Evolutionary conservation across 1,140 invertebrate genomes (phyloP).

Genomic region (Triops longicaudatus): DNA sequence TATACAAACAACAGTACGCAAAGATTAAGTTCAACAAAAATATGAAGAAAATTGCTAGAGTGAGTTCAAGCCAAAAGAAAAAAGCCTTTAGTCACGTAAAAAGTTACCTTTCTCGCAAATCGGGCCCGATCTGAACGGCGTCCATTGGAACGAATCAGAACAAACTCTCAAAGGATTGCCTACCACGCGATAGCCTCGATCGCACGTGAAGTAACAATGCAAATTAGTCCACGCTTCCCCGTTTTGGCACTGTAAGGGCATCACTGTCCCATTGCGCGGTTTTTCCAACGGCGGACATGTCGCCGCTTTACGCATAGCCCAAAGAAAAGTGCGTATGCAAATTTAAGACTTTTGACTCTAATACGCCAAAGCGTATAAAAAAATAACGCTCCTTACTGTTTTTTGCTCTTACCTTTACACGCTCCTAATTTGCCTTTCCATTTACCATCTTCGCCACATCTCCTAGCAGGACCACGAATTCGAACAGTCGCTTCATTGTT

Average conservation of each 20-base stretch:
- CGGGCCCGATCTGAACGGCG: slow-evolving; percentile 19
- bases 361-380: neutral
- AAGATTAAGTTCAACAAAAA: neutral
- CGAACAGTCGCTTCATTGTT: slow-evolving; percentile 4
- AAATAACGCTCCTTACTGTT: neutral
- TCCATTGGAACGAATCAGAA: slow-evolving; percentile 26
- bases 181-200: slow-evolving; percentile 26
- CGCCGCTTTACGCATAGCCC: neutral
- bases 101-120: slow-evolving; percentile 28
- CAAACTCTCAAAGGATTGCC: slow-evolving; percentile 29
- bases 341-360: neutral
- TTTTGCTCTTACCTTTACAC: slow-evolving; percentile 24
- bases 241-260: slow-evolving; percentile 14
- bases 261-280: slow-evolving; percentile 26
- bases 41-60: neutral
- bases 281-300: slow-evolving; percentile 26
- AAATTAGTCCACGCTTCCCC: slow-evolving; percentile 26
- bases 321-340: slow-evolving; percentile 7
- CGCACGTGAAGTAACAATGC: slow-evolving; percentile 31
- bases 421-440: slow-evolving; percentile 27
- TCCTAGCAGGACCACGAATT: slow-evolving; percentile 1
- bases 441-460: slow-evolving; percentile 27
- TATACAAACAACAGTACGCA: neutral
- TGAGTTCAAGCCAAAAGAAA: neutral
- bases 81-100: too few species aligned